A percentile compares a stretch with the other conserved stretches of the same genome.
phyloP scores from a whole-genome alignment of 2,113 vertebrate species.

The Seriola dumerili region DNA sequence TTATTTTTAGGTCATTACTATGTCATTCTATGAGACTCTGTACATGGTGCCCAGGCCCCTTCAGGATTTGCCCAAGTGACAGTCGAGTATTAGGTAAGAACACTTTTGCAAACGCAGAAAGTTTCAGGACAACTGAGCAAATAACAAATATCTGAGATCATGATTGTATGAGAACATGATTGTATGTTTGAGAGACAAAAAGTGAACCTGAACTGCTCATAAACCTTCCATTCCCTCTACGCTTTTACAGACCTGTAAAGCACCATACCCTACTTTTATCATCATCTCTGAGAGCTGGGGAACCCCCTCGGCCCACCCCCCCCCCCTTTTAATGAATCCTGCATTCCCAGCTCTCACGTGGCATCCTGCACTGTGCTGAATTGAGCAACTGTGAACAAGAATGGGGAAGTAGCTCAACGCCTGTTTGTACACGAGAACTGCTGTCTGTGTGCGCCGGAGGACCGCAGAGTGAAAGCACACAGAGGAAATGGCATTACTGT shows the following conservation, averaged over 20 bases:
- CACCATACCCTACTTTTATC: constrained; percentile 57
- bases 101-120: neutral
- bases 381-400: constrained; percentile 81
- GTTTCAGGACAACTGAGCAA: neutral
- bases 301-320: constrained; percentile 51
- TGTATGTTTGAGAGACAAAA: neutral
- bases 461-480: constrained; percentile 38
- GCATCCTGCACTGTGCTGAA: constrained; percentile 66
- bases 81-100: neutral
- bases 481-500: constrained; percentile 57
- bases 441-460: constrained; percentile 43
- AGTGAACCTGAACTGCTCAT: neutral
- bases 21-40: neutral
- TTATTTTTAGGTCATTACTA: neutral
- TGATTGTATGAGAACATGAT: neutral
- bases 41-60: neutral
- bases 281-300: constrained; percentile 65
- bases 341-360: constrained; percentile 80
- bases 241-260: constrained; percentile 48
- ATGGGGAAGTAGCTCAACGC: constrained; percentile 80
- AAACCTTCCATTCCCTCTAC: neutral
- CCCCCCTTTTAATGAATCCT: constrained; percentile 68
- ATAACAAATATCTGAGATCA: neutral
- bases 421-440: constrained; percentile 75
- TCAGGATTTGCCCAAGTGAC: neutral